Evolutionary conservation across 2,113 vertebrate species (phyloP).

Genomic region (Rhinolophus sinicus): DNA sequence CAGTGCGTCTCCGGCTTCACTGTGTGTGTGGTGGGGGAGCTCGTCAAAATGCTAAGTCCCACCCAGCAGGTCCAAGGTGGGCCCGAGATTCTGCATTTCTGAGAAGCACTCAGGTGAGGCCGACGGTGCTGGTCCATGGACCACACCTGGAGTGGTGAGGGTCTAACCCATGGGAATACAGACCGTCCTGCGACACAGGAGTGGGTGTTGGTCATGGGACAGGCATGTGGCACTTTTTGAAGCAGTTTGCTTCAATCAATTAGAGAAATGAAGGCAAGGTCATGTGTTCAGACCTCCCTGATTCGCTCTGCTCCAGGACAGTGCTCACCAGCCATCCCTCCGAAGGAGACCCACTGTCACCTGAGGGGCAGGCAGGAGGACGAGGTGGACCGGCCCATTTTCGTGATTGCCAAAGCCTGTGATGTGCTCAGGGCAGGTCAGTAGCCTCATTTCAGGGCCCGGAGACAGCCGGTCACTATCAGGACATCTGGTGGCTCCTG

Average conservation of each 20-base stretch:
- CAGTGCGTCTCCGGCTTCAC: neutral
- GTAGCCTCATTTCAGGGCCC: accelerated
- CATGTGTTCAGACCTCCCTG: too few species aligned
- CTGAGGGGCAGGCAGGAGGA: accelerated
- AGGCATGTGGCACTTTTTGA: neutral
- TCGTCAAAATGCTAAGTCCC: accelerated
- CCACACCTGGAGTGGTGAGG: accelerated
- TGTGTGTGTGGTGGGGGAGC: accelerated
- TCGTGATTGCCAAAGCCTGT: accelerated
- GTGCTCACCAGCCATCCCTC: too few species aligned
- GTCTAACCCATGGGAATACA: accelerated
- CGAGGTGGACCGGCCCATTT: accelerated
- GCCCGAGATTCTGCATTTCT: neutral
- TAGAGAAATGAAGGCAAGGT: neutral
- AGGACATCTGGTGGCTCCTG: accelerated
- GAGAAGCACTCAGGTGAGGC: neutral
- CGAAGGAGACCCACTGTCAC: accelerated
- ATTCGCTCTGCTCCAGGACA: accelerated
- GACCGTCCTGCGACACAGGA: accelerated
- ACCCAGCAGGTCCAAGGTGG: accelerated
- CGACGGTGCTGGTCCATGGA: accelerated
- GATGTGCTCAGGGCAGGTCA: accelerated
- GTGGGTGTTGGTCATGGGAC: neutral
- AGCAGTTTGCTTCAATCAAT: neutral
- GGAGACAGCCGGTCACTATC: accelerated